Conservation (phyloP, 2,113 vertebrate genomes). For the Ciconia boyciana region DNA sequence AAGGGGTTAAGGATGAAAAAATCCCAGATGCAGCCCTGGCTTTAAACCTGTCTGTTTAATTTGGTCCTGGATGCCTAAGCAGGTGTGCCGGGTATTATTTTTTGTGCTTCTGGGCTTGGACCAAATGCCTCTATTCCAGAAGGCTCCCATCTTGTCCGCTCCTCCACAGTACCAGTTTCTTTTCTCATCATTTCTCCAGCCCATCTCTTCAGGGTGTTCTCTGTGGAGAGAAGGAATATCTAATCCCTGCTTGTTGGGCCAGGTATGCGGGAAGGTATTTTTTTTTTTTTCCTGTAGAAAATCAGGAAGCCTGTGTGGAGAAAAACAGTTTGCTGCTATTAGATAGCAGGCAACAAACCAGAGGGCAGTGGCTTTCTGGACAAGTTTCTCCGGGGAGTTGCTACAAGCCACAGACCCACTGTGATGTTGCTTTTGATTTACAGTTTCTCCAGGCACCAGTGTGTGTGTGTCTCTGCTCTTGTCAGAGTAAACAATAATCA, state of each 20-base stretch:
- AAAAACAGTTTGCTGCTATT: background rate
- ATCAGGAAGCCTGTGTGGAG: background rate
- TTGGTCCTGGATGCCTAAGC: background rate
- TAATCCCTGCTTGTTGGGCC: background rate
- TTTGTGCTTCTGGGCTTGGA: background rate
- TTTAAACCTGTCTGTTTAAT: background rate
- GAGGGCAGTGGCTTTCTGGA: background rate
- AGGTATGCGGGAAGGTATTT: background rate
- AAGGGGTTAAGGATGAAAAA: background rate
- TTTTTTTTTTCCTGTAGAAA: background rate
- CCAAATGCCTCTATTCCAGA: background rate
- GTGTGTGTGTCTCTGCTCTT: background rate
- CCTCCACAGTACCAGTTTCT: accelerated
- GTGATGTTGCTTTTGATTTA: background rate
- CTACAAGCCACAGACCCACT: background rate
- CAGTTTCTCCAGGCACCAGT: background rate
- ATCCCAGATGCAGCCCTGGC: background rate
- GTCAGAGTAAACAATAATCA: background rate
- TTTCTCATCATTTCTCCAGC: background rate
- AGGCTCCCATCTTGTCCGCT: background rate
- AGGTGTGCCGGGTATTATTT: background rate
- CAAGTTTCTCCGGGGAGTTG: background rate
- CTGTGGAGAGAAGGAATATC: background rate
- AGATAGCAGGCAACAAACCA: background rate
- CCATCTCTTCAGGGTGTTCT: background rate